These are phyloP conservation scores for Genyomyrus donnyi DNA, from an alignment of 2,113 vertebrate genomes.

Conservation along the genomic window DNA sequence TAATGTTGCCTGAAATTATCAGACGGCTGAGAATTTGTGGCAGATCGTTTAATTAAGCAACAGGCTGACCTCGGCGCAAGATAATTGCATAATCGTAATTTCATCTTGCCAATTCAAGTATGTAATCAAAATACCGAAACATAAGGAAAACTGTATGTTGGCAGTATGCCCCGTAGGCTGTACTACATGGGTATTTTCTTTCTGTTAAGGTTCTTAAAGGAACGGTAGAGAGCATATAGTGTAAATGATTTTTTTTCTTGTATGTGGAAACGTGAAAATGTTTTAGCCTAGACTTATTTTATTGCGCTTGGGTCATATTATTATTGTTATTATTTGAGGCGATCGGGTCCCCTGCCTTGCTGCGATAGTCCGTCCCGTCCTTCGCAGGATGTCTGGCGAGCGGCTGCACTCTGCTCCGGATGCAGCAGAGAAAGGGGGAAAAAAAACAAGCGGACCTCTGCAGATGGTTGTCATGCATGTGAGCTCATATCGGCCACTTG, in stretches of 20 bases:
- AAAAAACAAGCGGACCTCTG: not conserved
- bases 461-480: constrained; percentile 32
- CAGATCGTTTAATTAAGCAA: not conserved
- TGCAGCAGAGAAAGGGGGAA: constrained; percentile 45
- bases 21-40: not conserved
- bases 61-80: not conserved
- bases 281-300: not conserved
- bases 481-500: constrained; percentile 44
- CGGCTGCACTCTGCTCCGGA: constrained; percentile 65
- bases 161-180: not conserved
- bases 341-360: constrained; percentile 10
- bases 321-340: not conserved
- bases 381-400: constrained; percentile 60
- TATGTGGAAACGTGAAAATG: not conserved
- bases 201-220: not conserved
- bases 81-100: not conserved
- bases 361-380: constrained; percentile 9
- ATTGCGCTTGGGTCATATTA: not conserved
- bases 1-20: not conserved
- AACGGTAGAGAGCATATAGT: not conserved
- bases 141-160: not conserved
- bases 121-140: not conserved
- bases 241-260: not conserved
- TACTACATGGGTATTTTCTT: not conserved
- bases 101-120: not conserved